These are phyloP conservation scores for Odontomachus brunneus DNA, from an alignment of 1,140 invertebrate genomes.

Conservation along the genomic window DNA sequence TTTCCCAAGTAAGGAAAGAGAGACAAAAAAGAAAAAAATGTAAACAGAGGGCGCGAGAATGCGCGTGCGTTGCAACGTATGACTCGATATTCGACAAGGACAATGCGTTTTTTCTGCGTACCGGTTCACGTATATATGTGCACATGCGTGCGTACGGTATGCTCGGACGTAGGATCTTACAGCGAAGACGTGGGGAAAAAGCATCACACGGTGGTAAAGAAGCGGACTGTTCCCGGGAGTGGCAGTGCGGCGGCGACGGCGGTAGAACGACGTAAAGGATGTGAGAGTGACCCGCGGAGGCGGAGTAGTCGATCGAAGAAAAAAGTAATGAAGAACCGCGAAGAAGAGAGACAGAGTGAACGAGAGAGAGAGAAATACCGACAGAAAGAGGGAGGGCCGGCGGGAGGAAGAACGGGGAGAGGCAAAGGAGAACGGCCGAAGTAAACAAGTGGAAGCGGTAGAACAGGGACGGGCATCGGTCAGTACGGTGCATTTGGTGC, in stretches of 20 bases:
- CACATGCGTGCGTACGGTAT: not conserved
- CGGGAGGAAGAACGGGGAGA: slow-evolving; percentile 37
- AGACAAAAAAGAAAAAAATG: not conserved
- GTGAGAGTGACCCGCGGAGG: slow-evolving; percentile 52
- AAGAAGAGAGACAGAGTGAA: slow-evolving; percentile 10
- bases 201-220: slow-evolving; percentile 52
- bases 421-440: slow-evolving; percentile 68
- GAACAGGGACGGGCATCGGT: slow-evolving; percentile 72
- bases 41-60: slow-evolving; percentile 14
- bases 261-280: slow-evolving; percentile 60
- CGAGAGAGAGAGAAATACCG: not conserved
- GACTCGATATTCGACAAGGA: slow-evolving; percentile 37
- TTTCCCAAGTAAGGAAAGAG: not conserved
- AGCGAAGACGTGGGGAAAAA: slow-evolving; percentile 53
- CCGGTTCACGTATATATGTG: not conserved
- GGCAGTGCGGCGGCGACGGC: slow-evolving; percentile 23
- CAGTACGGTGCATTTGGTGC: slow-evolving; percentile 81
- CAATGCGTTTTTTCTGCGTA: slow-evolving; percentile 41
- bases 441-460: slow-evolving; percentile 81
- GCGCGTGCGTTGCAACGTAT: slow-evolving; percentile 33
- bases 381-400: slow-evolving; percentile 15
- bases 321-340: slow-evolving; percentile 25
- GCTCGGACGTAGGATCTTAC: slow-evolving; percentile 14
- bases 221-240: slow-evolving; percentile 41
- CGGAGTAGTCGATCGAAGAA: slow-evolving; percentile 47